phyloP scores from a whole-genome alignment of 2,797 vertebrate species.

The Heliangelus exortis region DNA sequence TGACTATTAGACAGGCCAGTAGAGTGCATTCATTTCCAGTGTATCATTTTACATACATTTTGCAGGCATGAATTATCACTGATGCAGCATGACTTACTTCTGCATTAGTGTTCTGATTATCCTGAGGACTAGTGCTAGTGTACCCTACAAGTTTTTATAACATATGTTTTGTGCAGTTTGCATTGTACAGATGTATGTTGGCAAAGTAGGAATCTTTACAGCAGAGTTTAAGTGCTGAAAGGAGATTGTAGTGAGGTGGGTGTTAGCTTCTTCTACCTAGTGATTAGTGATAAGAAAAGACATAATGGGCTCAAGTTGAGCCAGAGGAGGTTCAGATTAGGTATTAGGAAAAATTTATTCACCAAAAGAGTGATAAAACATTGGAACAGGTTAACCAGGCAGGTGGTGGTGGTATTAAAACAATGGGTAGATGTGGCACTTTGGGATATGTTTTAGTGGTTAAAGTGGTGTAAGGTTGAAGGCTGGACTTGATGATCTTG shows the following conservation, averaged over 20 bases:
- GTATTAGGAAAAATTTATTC: too few species aligned
- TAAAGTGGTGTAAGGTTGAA: too few species aligned
- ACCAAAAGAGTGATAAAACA: too few species aligned
- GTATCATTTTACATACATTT: background rate
- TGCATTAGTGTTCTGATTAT: background rate
- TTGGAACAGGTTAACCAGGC: too few species aligned
- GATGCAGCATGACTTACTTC: background rate
- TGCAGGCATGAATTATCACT: background rate
- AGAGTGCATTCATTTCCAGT: background rate
- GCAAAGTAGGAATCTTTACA: background rate
- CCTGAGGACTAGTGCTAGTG: background rate
- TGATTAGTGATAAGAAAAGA: too few species aligned
- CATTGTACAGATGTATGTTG: background rate
- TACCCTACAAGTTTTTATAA: background rate
- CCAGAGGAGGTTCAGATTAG: too few species aligned
- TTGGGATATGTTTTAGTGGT: too few species aligned
- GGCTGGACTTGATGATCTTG: too few species aligned
- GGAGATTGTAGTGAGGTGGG: background rate
- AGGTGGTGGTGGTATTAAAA: too few species aligned
- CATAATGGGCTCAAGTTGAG: too few species aligned
- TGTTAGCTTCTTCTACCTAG: too few species aligned
- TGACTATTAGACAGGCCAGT: background rate
- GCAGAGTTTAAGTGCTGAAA: background rate
- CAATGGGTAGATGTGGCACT: too few species aligned
- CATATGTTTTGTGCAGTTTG: background rate